These are phyloP conservation scores for Mythimna ferrago DNA, from an alignment of 2,888 invertebrate species.

Conservation along the genomic window DNA sequence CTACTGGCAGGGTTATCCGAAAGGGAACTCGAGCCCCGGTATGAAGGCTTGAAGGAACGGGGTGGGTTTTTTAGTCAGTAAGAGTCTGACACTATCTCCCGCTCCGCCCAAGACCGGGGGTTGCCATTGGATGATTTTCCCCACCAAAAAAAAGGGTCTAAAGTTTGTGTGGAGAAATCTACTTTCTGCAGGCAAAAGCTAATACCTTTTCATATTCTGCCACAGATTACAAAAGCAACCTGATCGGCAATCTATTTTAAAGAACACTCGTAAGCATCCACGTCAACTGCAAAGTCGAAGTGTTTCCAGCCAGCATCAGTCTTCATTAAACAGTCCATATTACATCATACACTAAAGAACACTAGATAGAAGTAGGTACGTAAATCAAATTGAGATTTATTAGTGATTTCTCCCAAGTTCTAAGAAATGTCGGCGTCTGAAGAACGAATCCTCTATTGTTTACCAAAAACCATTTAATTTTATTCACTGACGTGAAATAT, in stretches of 20 bases:
- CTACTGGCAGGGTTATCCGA: too few relatives aligned
- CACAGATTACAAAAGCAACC: conserved; percentile 6
- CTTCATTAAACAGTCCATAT: conserved; percentile 46
- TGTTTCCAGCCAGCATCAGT: conserved; percentile 18
- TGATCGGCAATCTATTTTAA: conserved; percentile 31
- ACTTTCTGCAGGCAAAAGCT: too few relatives aligned
- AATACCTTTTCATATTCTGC: too few relatives aligned
- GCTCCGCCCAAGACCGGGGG: too few relatives aligned
- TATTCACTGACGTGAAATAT: conserved; percentile 51
- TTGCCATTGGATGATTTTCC: too few relatives aligned
- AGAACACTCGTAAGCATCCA: conserved; percentile 12
- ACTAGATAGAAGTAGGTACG: conserved; percentile 49
- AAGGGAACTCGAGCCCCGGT: too few relatives aligned
- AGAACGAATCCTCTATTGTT: conserved; percentile 54
- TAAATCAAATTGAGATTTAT: conserved; percentile 63
- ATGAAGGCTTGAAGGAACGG: too few relatives aligned
- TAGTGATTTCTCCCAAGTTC: conserved; percentile 46
- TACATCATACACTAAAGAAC: conserved; percentile 52
- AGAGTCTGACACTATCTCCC: too few relatives aligned
- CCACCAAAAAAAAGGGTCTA: too few relatives aligned
- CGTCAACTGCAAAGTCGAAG: conserved; percentile 27
- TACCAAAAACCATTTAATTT: conserved; percentile 59
- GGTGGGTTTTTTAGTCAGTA: too few relatives aligned
- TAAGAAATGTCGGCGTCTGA: conserved; percentile 43
- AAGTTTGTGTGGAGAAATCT: too few relatives aligned